Conservation (phyloP, 2,888 invertebrate species). For the Aphodius sticticus region DNA sequence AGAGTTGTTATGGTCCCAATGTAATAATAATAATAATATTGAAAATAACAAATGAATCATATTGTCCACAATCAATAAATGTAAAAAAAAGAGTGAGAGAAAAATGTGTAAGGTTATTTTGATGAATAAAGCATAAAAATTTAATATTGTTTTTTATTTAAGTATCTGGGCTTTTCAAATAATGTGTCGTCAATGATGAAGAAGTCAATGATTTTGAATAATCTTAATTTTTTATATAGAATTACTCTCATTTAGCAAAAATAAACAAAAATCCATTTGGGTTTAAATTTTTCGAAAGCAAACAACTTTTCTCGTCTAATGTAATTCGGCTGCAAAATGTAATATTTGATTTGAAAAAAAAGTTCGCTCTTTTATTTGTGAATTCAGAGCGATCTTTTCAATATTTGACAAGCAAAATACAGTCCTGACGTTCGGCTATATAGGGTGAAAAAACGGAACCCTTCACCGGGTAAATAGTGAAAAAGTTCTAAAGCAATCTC, state of each 20-base stretch:
- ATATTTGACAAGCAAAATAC: neutral
- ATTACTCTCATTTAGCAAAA: too few relatives aligned
- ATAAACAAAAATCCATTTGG: too few relatives aligned
- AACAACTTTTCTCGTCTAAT: too few relatives aligned
- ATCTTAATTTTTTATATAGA: too few relatives aligned
- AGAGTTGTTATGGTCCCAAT: neutral
- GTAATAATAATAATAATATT: constrained; percentile 11
- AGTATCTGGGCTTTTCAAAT: neutral
- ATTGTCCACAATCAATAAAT: constrained; percentile 25
- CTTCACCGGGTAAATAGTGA: neutral
- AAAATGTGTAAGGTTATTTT: constrained; percentile 12
- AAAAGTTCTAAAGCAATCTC: neutral
- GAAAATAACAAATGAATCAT: constrained; percentile 22
- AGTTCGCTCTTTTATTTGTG: too few relatives aligned
- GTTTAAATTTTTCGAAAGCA: too few relatives aligned
- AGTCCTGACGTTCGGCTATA: too few relatives aligned
- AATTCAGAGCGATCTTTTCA: neutral
- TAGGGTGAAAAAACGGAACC: neutral
- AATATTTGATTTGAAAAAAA: too few relatives aligned
- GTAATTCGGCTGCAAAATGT: too few relatives aligned
- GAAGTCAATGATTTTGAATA: too few relatives aligned
- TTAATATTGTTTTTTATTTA: neutral
- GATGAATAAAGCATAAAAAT: constrained; percentile 7
- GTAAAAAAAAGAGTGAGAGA: constrained; percentile 17
- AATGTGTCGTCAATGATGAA: too few relatives aligned